Conservation (phyloP, 1,140 invertebrate genomes). For the fruit fly (Drosophila melanogaster) region DNA sequence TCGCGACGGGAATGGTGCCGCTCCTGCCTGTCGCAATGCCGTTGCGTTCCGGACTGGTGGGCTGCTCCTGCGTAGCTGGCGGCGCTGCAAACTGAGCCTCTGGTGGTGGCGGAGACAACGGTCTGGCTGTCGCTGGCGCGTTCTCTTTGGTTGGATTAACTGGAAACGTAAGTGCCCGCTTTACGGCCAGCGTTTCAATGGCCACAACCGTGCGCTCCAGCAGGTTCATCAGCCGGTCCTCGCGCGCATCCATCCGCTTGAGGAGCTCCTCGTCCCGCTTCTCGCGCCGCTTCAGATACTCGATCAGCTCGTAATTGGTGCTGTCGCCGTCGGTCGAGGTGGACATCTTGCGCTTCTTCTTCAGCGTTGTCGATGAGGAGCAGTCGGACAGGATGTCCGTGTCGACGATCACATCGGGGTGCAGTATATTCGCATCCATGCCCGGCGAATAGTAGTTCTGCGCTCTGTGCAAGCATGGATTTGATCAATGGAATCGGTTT, state of each 20-base stretch:
- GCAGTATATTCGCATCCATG: slow-evolving; percentile 76
- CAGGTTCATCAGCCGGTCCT: slow-evolving; percentile 74
- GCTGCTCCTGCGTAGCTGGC: not conserved
- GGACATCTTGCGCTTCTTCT: slow-evolving; percentile 77
- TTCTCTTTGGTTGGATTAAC: not conserved
- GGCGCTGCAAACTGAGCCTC: not conserved
- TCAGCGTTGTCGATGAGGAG: slow-evolving; percentile 66
- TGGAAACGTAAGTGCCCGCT: not conserved
- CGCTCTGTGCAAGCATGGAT: slow-evolving; percentile 40
- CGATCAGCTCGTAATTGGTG: slow-evolving; percentile 82
- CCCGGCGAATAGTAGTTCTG: slow-evolving; percentile 79
- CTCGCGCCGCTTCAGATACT: slow-evolving; percentile 80
- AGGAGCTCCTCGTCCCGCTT: slow-evolving; percentile 80
- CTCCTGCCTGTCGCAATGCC: not conserved
- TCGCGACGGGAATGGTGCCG: not conserved
- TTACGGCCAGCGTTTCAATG: slow-evolving; percentile 69
- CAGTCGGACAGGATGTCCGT: slow-evolving; percentile 82
- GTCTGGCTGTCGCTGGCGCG: not conserved
- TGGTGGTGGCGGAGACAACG: not conserved
- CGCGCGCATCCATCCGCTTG: slow-evolving; percentile 80
- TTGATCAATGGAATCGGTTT: not conserved
- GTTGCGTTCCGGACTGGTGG: not conserved
- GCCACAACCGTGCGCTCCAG: slow-evolving; percentile 79
- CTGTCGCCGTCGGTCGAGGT: slow-evolving; percentile 82
- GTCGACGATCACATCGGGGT: slow-evolving; percentile 82